phyloP scores from a whole-genome alignment of 2,888 invertebrate genomes.

The Formica aserva region DNA sequence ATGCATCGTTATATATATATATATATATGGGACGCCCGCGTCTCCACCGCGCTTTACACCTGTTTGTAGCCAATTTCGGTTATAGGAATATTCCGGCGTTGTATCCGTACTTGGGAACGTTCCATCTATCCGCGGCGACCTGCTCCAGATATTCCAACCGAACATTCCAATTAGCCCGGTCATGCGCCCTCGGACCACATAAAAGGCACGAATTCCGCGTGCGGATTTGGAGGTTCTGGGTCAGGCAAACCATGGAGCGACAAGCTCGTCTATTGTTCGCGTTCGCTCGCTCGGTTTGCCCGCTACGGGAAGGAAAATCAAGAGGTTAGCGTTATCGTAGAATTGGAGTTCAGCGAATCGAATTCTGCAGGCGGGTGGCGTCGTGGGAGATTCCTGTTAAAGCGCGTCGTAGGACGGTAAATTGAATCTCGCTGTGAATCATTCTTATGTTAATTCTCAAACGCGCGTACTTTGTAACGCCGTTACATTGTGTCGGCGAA shows the following conservation, averaged over 20 bases:
- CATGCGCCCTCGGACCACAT: conserved; percentile 70
- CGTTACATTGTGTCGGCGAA: not conserved
- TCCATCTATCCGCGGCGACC: conserved; percentile 65
- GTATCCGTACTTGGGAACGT: conserved; percentile 50
- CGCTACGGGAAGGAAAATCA: conserved; percentile 45
- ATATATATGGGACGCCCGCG: not conserved
- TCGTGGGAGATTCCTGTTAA: conserved; percentile 14
- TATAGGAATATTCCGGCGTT: conserved; percentile 44
- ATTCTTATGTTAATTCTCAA: conserved; percentile 41
- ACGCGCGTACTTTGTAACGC: not conserved
- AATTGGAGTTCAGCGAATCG: conserved; percentile 43
- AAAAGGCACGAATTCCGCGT: conserved; percentile 71
- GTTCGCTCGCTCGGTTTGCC: conserved; percentile 40
- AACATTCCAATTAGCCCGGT: conserved; percentile 81
- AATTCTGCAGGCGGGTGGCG: conserved; percentile 23
- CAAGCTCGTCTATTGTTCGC: conserved; percentile 57
- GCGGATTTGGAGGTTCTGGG: conserved; percentile 57
- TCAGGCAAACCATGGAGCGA: conserved; percentile 53
- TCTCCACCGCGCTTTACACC: conserved; percentile 12
- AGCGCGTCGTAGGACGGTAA: conserved; percentile 1
- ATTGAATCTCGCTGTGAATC: conserved; percentile 14
- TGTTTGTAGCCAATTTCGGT: conserved; percentile 41
- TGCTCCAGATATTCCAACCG: conserved; percentile 80
- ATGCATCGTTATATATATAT: too few species aligned
- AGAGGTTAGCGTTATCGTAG: conserved; percentile 47